Conservation (phyloP, 2,888 invertebrate genomes). For the Andrena hattorfiana region DNA sequence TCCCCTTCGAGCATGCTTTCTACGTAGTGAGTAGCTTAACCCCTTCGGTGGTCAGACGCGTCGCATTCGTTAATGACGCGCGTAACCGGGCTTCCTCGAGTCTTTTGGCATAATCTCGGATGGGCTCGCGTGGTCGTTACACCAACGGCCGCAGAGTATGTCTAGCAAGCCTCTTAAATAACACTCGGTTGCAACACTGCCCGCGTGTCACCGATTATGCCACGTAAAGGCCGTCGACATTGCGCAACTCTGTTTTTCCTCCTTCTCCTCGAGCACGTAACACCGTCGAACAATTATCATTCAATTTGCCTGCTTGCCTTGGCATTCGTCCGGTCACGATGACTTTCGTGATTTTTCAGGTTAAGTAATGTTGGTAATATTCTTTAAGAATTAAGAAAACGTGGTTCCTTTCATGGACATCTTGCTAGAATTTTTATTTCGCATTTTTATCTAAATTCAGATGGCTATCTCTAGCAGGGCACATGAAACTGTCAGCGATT, state of each 20-base stretch:
- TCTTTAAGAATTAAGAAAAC: too few relatives aligned
- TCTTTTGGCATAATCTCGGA: background rate
- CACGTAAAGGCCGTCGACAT: background rate
- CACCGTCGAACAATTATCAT: background rate
- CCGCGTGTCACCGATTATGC: background rate
- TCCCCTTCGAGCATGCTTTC: constrained; percentile 2
- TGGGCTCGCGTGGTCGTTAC: background rate
- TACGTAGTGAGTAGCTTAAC: constrained; percentile 8
- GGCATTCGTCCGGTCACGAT: background rate
- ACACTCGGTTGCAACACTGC: background rate
- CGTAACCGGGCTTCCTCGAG: background rate
- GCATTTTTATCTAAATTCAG: too few relatives aligned
- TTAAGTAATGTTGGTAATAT: too few relatives aligned
- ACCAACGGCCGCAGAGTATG: background rate
- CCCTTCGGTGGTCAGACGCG: constrained; percentile 6
- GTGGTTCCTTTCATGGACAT: too few relatives aligned
- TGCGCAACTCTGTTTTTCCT: background rate
- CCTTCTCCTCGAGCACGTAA: background rate
- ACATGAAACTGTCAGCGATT: too few relatives aligned
- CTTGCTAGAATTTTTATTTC: too few relatives aligned
- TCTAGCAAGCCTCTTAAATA: background rate
- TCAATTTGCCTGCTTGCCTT: background rate
- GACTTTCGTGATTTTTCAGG: background rate
- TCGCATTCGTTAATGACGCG: constrained; percentile 4
- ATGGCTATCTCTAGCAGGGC: too few relatives aligned